Conservation (phyloP, 2,113 vertebrate genomes). For the Oxyruncus cristatus region DNA sequence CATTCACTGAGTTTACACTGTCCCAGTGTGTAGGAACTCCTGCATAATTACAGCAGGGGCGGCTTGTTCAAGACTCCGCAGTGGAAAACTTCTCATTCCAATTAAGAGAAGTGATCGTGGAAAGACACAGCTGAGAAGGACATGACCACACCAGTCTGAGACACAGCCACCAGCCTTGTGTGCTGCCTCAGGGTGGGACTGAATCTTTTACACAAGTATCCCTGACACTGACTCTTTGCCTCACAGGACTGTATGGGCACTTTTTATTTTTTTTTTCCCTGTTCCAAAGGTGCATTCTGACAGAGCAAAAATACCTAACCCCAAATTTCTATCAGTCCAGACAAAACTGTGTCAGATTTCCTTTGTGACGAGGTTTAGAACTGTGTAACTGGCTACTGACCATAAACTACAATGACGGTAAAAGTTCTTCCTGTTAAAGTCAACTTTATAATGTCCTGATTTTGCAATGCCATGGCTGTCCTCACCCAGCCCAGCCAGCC, state of each 20-base stretch:
- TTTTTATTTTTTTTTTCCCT: background rate
- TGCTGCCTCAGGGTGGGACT: background rate
- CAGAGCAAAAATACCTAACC: background rate
- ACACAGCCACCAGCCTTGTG: background rate
- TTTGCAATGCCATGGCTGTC: background rate
- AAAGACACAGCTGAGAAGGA: background rate
- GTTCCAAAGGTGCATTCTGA: background rate
- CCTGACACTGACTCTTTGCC: background rate
- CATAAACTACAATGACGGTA: background rate
- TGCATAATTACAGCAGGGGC: background rate
- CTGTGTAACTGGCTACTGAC: background rate
- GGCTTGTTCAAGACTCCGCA: background rate
- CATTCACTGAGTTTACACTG: background rate
- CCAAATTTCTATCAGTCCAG: background rate
- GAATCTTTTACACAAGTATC: background rate
- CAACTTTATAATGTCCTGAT: background rate
- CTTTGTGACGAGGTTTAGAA: too few relatives aligned
- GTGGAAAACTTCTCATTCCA: background rate
- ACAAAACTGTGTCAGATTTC: background rate
- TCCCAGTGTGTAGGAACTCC: background rate
- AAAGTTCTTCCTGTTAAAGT: background rate
- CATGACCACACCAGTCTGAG: background rate
- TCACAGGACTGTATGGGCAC: rapidly evolving
- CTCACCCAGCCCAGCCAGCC: background rate
- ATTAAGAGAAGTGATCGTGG: background rate